A percentile compares a stretch with the other conserved stretches of the same genome.
phyloP scores from a whole-genome alignment of 1,140 invertebrate species.

The Heliconius hewitsoni region DNA sequence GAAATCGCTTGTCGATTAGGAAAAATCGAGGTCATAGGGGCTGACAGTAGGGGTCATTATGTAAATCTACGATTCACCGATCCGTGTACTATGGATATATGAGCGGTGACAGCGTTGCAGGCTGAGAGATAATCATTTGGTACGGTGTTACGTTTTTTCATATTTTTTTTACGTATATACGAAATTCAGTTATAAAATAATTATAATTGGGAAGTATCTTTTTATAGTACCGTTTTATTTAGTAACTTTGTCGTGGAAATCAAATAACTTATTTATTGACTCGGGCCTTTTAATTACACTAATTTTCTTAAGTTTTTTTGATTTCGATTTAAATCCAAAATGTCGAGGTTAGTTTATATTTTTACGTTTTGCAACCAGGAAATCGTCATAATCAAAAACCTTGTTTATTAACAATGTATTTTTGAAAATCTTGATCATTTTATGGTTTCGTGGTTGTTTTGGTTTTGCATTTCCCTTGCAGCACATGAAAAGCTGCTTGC shows the following conservation, averaged over 20 bases:
- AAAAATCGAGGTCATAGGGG: constrained; percentile 47
- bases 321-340: constrained; percentile 4
- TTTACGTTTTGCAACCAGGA: not conserved
- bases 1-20: constrained; percentile 40
- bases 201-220: too few relatives aligned
- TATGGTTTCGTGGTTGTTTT: not conserved
- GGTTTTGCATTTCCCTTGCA: not conserved
- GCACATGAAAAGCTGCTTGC: not conserved
- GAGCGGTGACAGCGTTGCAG: not conserved
- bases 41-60: constrained; percentile 44
- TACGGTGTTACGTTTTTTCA: not conserved
- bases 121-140: not conserved
- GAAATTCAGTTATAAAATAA: too few relatives aligned
- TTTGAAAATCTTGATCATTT: not conserved
- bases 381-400: not conserved
- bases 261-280: not conserved
- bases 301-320: not conserved
- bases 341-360: not conserved
- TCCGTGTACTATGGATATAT: constrained; percentile 32
- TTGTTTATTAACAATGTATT: not conserved
- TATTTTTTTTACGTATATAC: not conserved
- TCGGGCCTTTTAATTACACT: not conserved
- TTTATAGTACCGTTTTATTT: too few relatives aligned
- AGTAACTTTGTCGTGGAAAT: too few relatives aligned
- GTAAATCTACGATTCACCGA: constrained; percentile 41